A percentile compares a stretch with the other conserved stretches of the same genome.
Evolutionary conservation across 1,140 invertebrate species (phyloP).

Genomic region (Platyscapa corneri): DNA sequence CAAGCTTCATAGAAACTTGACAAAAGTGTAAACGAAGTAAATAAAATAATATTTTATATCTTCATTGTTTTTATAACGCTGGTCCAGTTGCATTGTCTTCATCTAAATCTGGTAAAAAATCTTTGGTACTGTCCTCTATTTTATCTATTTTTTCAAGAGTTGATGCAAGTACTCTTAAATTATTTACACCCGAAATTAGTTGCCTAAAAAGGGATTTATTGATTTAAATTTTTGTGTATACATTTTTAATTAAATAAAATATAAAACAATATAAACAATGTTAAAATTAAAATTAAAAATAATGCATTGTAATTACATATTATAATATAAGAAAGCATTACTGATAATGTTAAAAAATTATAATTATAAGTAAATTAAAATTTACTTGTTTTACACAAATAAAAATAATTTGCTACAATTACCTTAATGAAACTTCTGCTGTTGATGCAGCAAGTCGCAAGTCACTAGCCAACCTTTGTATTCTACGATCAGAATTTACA

Average conservation of each 20-base stretch:
- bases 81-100: conserved; percentile 74
- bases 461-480: conserved; percentile 74
- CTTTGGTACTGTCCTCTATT: conserved; percentile 76
- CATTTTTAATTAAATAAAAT: too few species aligned
- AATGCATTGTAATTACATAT: neutral
- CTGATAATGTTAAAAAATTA: too few species aligned
- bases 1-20: conserved; percentile 48
- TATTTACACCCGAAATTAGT: conserved; percentile 80
- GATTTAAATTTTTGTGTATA: too few species aligned
- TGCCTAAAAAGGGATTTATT: conserved; percentile 71
- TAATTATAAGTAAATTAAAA: too few species aligned
- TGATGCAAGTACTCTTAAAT: conserved; percentile 78
- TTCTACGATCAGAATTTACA: conserved; percentile 60
- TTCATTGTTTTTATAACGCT: conserved; percentile 61
- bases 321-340: neutral
- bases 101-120: conserved; percentile 74
- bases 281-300: neutral
- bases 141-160: conserved; percentile 76
- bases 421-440: conserved; percentile 81
- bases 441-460: conserved; percentile 78
- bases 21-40: conserved; percentile 21
- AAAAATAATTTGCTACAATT: too few species aligned
- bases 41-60: conserved; percentile 49
- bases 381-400: conserved; percentile 15
- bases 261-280: too few species aligned